phyloP scores from a whole-genome alignment of 2,113 vertebrate species.

The Calidris pugnax region DNA sequence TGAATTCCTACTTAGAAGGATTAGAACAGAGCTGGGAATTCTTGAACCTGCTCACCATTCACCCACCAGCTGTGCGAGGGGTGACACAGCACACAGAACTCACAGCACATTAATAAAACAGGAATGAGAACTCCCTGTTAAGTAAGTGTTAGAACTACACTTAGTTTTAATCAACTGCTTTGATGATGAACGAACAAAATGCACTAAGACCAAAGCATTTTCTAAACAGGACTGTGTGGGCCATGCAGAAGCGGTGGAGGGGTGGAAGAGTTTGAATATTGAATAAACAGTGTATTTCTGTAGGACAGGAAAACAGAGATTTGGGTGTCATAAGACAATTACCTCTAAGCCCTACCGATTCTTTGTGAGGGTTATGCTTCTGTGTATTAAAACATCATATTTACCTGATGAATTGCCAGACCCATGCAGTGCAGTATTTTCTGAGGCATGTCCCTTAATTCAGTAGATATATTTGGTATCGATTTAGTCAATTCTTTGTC shows the following conservation, averaged over 20 bases:
- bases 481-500: conserved; percentile 71
- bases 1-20: not conserved
- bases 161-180: not conserved
- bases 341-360: not conserved
- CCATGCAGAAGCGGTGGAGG: not conserved
- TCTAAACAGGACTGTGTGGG: not conserved
- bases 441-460: conserved; percentile 89
- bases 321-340: not conserved
- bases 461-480: conserved; percentile 76
- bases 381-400: not conserved
- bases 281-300: not conserved
- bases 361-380: not conserved
- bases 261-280: not conserved
- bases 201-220: not conserved
- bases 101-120: not conserved
- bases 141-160: not conserved
- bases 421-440: conserved; percentile 90
- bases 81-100: not conserved
- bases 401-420: conserved; percentile 94
- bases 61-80: not conserved
- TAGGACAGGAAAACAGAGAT: not conserved
- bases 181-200: not conserved
- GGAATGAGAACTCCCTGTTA: not conserved
- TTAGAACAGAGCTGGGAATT: not conserved
- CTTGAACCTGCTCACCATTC: not conserved